Percentiles rank a stretch among this genome's conserved stretches.
Conservation (phyloP, 2,797 vertebrate species). For the Pangasius krempfi region DNA sequence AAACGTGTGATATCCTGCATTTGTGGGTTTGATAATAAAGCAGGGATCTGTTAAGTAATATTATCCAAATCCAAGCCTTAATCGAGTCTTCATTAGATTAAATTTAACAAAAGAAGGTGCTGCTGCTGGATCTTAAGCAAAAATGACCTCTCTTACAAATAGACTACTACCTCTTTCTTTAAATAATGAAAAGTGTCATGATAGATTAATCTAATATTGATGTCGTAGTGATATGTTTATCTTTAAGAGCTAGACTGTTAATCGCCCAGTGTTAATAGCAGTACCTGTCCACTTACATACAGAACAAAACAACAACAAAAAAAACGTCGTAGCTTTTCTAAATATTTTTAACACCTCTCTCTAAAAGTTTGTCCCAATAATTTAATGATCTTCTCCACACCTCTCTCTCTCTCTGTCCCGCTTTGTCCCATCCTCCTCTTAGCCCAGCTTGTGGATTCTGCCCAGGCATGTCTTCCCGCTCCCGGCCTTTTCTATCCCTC, state of each 20-base stretch:
- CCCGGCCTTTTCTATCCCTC: constrained; percentile 78
- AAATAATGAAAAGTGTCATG: background rate
- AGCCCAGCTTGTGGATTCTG: constrained; percentile 69
- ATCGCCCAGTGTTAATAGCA: background rate
- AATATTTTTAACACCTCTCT: background rate
- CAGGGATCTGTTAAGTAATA: constrained; percentile 40
- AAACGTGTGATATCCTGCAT: constrained; percentile 59
- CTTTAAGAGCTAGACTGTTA: constrained; percentile 5
- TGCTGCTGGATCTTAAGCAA: background rate
- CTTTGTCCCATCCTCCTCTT: constrained; percentile 67
- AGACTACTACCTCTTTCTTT: background rate
- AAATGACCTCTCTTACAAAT: background rate
- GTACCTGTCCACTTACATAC: background rate
- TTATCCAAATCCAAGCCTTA: constrained; percentile 14
- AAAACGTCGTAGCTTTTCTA: background rate
- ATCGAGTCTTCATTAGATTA: background rate
- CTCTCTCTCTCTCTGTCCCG: constrained; percentile 43
- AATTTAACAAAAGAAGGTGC: background rate
- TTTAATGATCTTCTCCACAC: constrained; percentile 33
- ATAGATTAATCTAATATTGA: background rate
- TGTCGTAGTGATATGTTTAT: background rate
- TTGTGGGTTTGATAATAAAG: constrained; percentile 53
- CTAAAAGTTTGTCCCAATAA: background rate
- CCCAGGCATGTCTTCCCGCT: constrained; percentile 70
- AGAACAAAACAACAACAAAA: background rate